Evolutionary conservation across 2,797 vertebrate genomes (phyloP).

Genomic region (Decapterus maruadsi): DNA sequence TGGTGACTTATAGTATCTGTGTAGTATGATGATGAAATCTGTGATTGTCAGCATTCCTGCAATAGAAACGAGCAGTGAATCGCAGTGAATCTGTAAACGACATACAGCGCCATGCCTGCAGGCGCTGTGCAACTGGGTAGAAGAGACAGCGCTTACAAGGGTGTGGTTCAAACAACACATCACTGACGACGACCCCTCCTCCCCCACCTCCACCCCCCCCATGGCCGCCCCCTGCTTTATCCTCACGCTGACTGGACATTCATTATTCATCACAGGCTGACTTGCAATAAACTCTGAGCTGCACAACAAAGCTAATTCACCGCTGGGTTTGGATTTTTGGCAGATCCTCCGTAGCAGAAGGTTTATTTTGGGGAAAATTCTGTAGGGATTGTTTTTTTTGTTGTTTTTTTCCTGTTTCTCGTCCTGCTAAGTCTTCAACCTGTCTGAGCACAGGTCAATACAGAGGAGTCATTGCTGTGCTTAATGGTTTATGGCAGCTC

Average conservation of each 20-base stretch:
- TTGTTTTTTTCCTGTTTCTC: background rate
- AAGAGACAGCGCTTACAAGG: conserved; percentile 36
- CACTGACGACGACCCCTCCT: background rate
- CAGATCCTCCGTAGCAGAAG: background rate
- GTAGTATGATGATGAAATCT: conserved; percentile 99
- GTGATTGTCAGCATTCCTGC: conserved; percentile 99
- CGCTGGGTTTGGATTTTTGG: conserved; percentile 20
- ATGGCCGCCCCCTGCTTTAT: conserved; percentile 19
- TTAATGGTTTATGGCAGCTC: conserved; percentile 58
- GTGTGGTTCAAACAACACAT: conserved; percentile 60
- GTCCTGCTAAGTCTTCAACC: background rate
- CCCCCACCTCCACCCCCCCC: too few species aligned
- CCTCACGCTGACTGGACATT: conserved; percentile 58
- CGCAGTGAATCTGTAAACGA: conserved; percentile 16
- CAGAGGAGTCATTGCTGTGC: conserved; percentile 33
- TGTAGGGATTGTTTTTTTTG: background rate
- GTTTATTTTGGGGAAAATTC: background rate
- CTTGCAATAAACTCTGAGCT: conserved; percentile 42
- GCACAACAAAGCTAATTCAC: conserved; percentile 41
- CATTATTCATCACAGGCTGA: conserved; percentile 73
- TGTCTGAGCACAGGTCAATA: conserved; percentile 29
- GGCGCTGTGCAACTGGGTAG: conserved; percentile 22
- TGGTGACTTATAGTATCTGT: conserved; percentile 99
- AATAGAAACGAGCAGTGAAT: conserved; percentile 41
- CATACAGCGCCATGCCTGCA: conserved; percentile 11